Base-by-base conservation (phyloP, 1,140 invertebrate genomes). In the Cotesia glomerata region DNA sequence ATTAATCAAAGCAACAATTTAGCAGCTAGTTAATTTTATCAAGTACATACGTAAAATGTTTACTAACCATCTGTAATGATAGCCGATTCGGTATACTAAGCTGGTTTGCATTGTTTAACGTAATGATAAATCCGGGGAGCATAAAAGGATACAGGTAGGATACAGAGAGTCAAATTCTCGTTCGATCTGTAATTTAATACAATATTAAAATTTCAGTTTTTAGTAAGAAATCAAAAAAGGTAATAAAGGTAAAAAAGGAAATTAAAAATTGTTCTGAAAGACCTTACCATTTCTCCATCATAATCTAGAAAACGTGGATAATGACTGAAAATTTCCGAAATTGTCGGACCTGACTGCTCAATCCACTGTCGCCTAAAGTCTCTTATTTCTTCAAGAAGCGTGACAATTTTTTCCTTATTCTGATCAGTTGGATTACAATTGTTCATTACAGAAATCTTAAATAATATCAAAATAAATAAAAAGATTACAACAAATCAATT, bases 11-110 rank as follows among this genome's bases (percentile, higher is more conserved):
- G 14, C 51, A 52, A 4, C 9, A 52, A 16, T 3, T 54, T 13
- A 16, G 11, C 4, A 54, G 4, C 14, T 54, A 54, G 4, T 5
- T n/a, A 7, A 16, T 54, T 11, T 13, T 54, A 13, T 54, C 13
- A 54, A 54, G 13, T 54, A 54, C 51, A 13, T 54, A 54, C 13
- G 14, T 54, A 18, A 49, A 34, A 16, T 32, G 9, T 52, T 51
- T 67, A 32, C 56, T 59, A 11, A 69, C 66, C 51, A 39, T 69
- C 51, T 34, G n/a, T 39, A 9, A 69, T 58, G n/a, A 32, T 56
- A 26, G 16, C 3, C n/a, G 49, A 32, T 9, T 18, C 34, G 0
- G 35, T 58, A 7, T 13, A 54, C 7, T 2, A 36, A 16, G 16
- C 35, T 2, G 49, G 66, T 36, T 35, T 16, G 3, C 14, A 54